Evolutionary conservation across 2,888 invertebrate genomes (phyloP).

Genomic region (Dicranocentrus wangi): DNA sequence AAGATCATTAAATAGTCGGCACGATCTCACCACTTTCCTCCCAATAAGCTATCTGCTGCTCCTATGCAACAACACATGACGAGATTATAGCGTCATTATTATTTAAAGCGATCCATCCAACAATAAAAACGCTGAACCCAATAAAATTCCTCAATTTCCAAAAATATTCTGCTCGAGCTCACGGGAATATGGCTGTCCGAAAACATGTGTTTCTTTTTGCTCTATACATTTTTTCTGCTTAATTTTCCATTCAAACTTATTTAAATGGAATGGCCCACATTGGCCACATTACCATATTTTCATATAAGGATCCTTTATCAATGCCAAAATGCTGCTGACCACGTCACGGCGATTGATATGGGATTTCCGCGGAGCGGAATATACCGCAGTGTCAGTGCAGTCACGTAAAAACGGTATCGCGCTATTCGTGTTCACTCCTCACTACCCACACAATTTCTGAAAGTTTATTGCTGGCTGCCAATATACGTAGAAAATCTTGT

Average conservation of each 20-base stretch:
- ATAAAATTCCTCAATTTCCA: constrained; percentile 14
- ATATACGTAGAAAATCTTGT: background rate
- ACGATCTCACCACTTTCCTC: constrained; percentile 39
- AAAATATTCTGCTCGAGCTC: constrained; percentile 16
- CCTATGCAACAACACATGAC: background rate
- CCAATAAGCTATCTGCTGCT: background rate
- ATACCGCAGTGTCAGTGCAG: background rate
- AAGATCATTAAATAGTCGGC: constrained; percentile 37
- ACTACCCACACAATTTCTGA: background rate
- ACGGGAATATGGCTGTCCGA: constrained; percentile 8
- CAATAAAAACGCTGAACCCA: background rate
- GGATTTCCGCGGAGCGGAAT: background rate
- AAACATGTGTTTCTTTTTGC: background rate
- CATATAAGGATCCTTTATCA: constrained; percentile 17
- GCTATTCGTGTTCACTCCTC: constrained; percentile 3
- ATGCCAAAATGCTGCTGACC: constrained; percentile 41
- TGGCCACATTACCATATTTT: constrained; percentile 10
- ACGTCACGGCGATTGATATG: constrained; percentile 15
- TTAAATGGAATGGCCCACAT: constrained; percentile 7
- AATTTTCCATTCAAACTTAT: background rate
- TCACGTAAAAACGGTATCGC: constrained; percentile 15
- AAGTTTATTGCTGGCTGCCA: constrained; percentile 12
- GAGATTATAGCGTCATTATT: background rate
- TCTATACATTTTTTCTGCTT: constrained; percentile 8
- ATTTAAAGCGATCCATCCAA: background rate